phyloP scores from a whole-genome alignment of 2,113 vertebrate genomes.

The Gymnorhina tibicen region DNA sequence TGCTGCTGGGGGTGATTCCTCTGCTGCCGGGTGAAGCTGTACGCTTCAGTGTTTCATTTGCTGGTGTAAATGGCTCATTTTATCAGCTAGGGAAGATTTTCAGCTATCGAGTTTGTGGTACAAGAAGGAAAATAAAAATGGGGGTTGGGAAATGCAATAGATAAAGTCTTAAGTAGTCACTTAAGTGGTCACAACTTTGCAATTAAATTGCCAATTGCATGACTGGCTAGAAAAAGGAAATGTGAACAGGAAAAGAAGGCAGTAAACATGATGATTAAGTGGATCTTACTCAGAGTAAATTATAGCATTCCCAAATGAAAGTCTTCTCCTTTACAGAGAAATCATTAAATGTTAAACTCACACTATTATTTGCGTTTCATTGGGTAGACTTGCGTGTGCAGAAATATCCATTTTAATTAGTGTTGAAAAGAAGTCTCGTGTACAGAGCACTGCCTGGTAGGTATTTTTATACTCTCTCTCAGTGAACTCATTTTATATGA shows the following conservation, averaged over 20 bases:
- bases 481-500: conserved; percentile 53
- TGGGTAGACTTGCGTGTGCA: conserved; percentile 30
- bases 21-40: background rate
- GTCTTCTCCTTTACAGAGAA: conserved; percentile 45
- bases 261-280: conserved; percentile 60
- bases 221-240: conserved; percentile 11
- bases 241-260: conserved; percentile 4
- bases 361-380: conserved; percentile 57
- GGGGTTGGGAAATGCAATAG: background rate
- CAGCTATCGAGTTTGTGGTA: background rate
- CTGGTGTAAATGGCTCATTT: background rate
- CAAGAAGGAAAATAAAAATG: background rate
- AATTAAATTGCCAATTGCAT: conserved; percentile 44
- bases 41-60: accelerated
- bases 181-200: conserved; percentile 50
- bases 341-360: conserved; percentile 60
- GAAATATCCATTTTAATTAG: conserved; percentile 66
- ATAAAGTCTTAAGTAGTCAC: conserved; percentile 42
- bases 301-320: conserved; percentile 56
- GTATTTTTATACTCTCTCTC: conserved; percentile 51
- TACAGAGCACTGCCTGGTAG: conserved; percentile 50
- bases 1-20: accelerated
- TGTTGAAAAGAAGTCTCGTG: conserved; percentile 13
- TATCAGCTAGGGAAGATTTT: background rate
- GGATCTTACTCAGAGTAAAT: conserved; percentile 52